Evolutionary conservation across 2,888 invertebrate genomes (phyloP), one percentile per base, ranked within the genome.

Genomic region (Nyleta sp.): DNA sequence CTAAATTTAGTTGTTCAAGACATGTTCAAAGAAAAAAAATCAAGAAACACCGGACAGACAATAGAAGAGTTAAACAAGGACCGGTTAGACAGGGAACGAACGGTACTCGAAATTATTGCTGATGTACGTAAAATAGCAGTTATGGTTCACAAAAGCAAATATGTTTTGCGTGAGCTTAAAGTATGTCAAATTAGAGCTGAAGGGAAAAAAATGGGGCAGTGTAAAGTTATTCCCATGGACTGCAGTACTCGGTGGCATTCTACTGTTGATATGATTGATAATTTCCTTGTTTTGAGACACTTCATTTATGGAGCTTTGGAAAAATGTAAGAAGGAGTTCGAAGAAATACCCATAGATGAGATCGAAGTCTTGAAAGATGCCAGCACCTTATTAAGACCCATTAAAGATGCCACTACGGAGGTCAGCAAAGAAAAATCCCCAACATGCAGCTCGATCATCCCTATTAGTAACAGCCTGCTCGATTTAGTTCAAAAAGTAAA

Each of bases 201-300:
- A 42, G 17, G 42, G 15, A 15, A 42, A 42, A 42, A 42, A 42
- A 15, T 42, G 42, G 42, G 42, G 13, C 17, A 42, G 13, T 42
- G 42, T 17, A 42, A n/a, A 42, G 42, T 42, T 2, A 42, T 42
- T 42, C 5, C 7, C 10, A 42, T 42, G 5, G 42, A 42, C 13
- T 42, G 42, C 42, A 42, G n/a, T 18, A 42, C 42, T 42, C 42
- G 42, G 17, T 42, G 42, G 42, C 18, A 42, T 17, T 42, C 42
- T 17, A 3, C 10, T 11, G 4, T 18, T 42, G 42, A 46, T 4
- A 20, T 46, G 46, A 18, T 46, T 11, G 22, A 46, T 11, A 46
- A 20, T 46, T 46, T 46, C 13, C 22, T 46, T 2, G 46, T 20
- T 11, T 46, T 46, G 46, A 3, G 46, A 10, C 46, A 46, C 11